Percentiles rank a stretch among this genome's conserved stretches.
phyloP scores from a whole-genome alignment of 1,140 invertebrate genomes.

The Cydia pomonella region DNA sequence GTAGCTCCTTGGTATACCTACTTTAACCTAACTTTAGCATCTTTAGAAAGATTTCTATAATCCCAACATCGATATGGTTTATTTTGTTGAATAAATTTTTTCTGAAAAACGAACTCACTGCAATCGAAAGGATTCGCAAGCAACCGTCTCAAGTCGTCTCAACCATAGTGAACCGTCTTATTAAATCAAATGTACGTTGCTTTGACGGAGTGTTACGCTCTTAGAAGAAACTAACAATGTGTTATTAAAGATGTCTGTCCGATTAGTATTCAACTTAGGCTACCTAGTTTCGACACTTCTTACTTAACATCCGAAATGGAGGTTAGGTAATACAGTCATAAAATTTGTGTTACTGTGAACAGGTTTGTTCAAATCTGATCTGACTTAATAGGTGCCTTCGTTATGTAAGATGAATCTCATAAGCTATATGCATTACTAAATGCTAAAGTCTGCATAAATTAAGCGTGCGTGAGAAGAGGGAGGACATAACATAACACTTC shows the following conservation, averaged over 20 bases:
- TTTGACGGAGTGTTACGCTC: neutral
- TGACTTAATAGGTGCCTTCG: neutral
- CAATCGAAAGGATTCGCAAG: too few species aligned
- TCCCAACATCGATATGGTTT: too few species aligned
- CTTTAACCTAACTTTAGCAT: too few species aligned
- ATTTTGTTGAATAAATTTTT: too few species aligned
- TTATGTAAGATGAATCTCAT: neutral
- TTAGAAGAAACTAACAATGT: neutral
- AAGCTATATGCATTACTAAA: neutral
- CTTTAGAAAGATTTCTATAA: too few species aligned
- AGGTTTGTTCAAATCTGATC: neutral
- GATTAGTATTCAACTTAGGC: neutral
- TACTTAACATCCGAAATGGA: neutral
- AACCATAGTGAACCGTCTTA: too few species aligned
- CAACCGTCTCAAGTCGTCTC: too few species aligned
- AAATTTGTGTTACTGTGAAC: neutral
- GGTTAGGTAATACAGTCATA: neutral
- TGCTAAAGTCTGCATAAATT: neutral
- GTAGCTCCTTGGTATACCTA: too few species aligned
- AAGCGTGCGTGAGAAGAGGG: neutral
- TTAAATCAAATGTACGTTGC: too few species aligned
- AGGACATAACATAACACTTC: neutral
- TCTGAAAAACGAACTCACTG: too few species aligned
- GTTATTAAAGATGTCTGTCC: neutral
- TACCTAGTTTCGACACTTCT: neutral